Conservation (phyloP, 2,888 invertebrate species). For the Lydus trimaculatus region DNA sequence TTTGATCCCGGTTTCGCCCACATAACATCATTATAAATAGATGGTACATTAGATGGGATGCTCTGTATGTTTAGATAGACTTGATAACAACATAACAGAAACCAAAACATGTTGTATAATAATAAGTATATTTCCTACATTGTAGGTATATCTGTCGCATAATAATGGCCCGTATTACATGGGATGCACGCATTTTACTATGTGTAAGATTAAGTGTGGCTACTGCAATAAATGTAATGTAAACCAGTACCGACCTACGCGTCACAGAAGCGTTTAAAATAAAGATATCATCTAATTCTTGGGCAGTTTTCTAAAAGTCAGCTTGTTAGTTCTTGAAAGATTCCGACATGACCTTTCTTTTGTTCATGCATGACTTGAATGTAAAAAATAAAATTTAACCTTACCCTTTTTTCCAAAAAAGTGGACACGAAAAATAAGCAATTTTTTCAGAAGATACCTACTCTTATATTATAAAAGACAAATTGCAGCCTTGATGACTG, state of each 20-base stretch:
- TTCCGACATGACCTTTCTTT: neutral
- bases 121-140: neutral
- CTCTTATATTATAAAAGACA: constrained; percentile 10
- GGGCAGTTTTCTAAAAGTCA: neutral
- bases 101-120: neutral
- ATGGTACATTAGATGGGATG: neutral
- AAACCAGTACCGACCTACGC: constrained; percentile 43
- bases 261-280: constrained; percentile 43
- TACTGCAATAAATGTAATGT: constrained; percentile 45
- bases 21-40: neutral
- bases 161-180: constrained; percentile 40
- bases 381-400: constrained; percentile 7
- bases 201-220: constrained; percentile 40
- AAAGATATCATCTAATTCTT: constrained; percentile 43
- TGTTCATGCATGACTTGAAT: neutral
- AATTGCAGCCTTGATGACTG: neutral
- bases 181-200: constrained; percentile 32
- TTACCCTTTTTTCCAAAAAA: constrained; percentile 12
- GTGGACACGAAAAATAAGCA: constrained; percentile 9
- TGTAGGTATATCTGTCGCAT: constrained; percentile 11
- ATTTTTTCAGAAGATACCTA: constrained; percentile 16
- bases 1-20: neutral
- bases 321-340: neutral
- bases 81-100: neutral
- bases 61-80: neutral